Percentiles rank a stretch among this genome's conserved stretches.
phyloP scores from a whole-genome alignment of 2,888 invertebrate species.

The Drosophila mimica region DNA sequence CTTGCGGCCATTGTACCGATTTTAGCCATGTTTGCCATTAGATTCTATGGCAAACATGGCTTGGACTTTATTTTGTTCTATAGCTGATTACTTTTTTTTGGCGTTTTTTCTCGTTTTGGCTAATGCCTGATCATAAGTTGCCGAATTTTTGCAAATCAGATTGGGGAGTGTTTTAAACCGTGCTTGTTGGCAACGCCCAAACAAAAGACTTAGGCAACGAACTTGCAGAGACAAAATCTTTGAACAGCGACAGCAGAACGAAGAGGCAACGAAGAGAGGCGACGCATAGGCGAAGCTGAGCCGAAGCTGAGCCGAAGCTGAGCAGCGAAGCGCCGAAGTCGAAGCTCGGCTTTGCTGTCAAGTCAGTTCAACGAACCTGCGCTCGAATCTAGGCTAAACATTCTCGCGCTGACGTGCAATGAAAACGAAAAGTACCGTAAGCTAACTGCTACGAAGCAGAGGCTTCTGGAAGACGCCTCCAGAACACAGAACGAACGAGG shows the following conservation, averaged over 20 bases:
- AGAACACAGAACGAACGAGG: slow-evolving; percentile 49
- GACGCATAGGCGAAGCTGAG: slow-evolving; percentile 6
- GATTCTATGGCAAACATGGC: slow-evolving; percentile 32
- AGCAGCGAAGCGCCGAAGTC: slow-evolving; percentile 11
- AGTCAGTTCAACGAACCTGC: slow-evolving; percentile 85
- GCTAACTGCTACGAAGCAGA: slow-evolving; percentile 83
- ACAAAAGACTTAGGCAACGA: slow-evolving; percentile 71
- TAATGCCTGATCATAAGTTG: slow-evolving; percentile 42
- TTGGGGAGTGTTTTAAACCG: slow-evolving; percentile 19
- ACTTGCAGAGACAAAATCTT: slow-evolving; percentile 52
- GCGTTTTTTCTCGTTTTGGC: neutral
- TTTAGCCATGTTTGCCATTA: slow-evolving; percentile 56
- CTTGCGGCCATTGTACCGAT: slow-evolving; percentile 83
- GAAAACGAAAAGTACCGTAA: slow-evolving; percentile 86
- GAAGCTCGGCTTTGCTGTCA: slow-evolving; percentile 29
- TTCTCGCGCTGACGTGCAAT: slow-evolving; percentile 85
- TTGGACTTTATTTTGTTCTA: slow-evolving; percentile 6
- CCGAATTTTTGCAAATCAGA: slow-evolving; percentile 46
- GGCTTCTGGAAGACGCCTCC: slow-evolving; percentile 60
- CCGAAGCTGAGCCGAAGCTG: slow-evolving; percentile 14
- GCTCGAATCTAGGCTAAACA: slow-evolving; percentile 86
- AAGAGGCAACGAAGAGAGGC: slow-evolving; percentile 10
- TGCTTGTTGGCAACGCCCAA: slow-evolving; percentile 58
- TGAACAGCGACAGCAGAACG: slow-evolving; percentile 27
- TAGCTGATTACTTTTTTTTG: neutral